A percentile compares a stretch with the other conserved stretches of the same genome.
Conservation (phyloP, 2,113 vertebrate species). For the Leptobrachium leishanense region DNA sequence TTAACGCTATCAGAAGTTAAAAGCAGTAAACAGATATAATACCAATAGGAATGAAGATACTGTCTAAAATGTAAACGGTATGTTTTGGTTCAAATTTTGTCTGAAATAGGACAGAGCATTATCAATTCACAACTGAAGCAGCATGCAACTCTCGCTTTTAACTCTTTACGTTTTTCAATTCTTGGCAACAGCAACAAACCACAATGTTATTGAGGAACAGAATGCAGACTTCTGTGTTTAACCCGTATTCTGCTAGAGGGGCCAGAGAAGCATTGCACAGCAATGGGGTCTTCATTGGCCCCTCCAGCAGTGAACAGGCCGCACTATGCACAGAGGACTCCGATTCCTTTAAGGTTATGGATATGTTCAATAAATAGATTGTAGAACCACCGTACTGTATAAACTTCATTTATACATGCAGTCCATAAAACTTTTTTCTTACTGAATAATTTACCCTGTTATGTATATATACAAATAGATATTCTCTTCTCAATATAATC, state of each 20-base stretch:
- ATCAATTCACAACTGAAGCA: slow-evolving; percentile 99
- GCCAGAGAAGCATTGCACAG: slow-evolving; percentile 32
- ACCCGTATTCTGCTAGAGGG: slow-evolving; percentile 27
- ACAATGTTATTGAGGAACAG: slow-evolving; percentile 95
- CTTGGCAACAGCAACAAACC: slow-evolving; percentile 99
- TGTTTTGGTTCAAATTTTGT: slow-evolving; percentile 92
- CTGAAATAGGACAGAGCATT: slow-evolving; percentile 92
- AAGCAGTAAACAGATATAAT: slow-evolving; percentile 98
- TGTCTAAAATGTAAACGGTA: slow-evolving; percentile 97
- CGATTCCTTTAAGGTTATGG: slow-evolving; percentile 96
- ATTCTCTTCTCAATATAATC: slow-evolving; percentile 99
- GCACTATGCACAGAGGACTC: slow-evolving; percentile 96
- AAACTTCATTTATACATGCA: slow-evolving; percentile 99
- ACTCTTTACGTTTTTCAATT: slow-evolving; percentile 87
- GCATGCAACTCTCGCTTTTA: slow-evolving; percentile 96
- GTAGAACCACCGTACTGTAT: slow-evolving; percentile 99
- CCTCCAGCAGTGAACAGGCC: slow-evolving; percentile 40
- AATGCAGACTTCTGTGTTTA: slow-evolving; percentile 78
- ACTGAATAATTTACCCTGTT: slow-evolving; percentile 99
- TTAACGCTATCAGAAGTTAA: slow-evolving; percentile 97
- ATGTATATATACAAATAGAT: slow-evolving; percentile 99
- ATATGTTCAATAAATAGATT: slow-evolving; percentile 99
- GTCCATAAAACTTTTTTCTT: slow-evolving; percentile 99
- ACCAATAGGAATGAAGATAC: slow-evolving; percentile 92
- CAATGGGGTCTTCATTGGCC: slow-evolving; percentile 5